Evolutionary conservation across 2,113 vertebrate genomes (phyloP), one percentile per base, ranked within the genome.

Genomic region (Silurus glanis): DNA sequence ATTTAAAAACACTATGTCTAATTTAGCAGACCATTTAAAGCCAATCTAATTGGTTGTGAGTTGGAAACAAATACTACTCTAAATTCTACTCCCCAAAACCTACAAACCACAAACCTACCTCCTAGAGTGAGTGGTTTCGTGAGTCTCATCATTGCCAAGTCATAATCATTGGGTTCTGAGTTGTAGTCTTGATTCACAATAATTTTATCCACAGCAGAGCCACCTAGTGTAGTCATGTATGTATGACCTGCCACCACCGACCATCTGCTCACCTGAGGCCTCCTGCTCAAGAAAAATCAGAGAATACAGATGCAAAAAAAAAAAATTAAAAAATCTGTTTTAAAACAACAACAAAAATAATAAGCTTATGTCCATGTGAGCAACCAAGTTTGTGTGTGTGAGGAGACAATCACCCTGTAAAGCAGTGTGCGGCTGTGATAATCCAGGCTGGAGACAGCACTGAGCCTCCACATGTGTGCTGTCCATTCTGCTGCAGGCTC

Each of bases 381-480:
- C 59, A 19, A 8, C 17, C 23, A 67, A 3, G n/a, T 13, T 1
- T 5, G 64, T 28, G n/a, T 28, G 13, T 69, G 8, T 19, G 14
- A 12, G 62, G 13, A 9, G 0, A 0, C 0, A 90, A 91, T 93
- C 90, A 95, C 95, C 87, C 90, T 8, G 78, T 76, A 85, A 97
- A 97, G 91, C 97, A 97, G 91, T 97, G 97, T 0, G 97, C 96
- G 0, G 97, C 96, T 0, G 95, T 95, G 88, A 96, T 90, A 0
- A 96, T 92, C 95, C 96, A 96, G 8, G 71, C 53, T 0, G 93
- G 91, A 6, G 93, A 94, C 84, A 99, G 91, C 90, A 99, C 92
- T n/a, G 96, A 95, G 3, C 97, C 97, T 0, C 97, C 97, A 5
- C 97, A 98, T 64, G 94, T 85, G 75, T 98, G 98, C 6, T 95